A percentile compares a stretch with the other conserved stretches of the same genome.
phyloP scores from a whole-genome alignment of 2,113 vertebrate species.

The Hirundichthys speculiger region DNA sequence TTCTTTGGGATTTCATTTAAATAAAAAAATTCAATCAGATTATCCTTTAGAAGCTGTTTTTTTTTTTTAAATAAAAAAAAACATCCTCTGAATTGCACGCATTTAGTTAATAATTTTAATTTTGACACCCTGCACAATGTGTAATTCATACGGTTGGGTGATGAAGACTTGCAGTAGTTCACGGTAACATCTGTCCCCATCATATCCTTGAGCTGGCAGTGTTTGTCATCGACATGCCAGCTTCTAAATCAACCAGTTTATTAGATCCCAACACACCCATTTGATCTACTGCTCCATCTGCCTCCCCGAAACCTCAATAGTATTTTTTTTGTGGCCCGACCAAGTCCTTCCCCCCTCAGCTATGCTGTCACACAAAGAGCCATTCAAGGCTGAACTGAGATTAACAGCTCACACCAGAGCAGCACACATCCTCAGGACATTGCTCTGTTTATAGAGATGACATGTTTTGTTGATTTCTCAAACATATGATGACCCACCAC shows the following conservation, averaged over 20 bases:
- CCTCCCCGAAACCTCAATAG: constrained; percentile 60
- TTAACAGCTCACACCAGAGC: constrained; percentile 47
- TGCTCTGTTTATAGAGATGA: constrained; percentile 48
- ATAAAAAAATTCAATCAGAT: no score
- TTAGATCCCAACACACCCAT: constrained; percentile 52
- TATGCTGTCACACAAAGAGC: constrained; percentile 63
- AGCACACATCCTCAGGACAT: constrained; percentile 37
- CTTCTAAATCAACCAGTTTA: constrained; percentile 61
- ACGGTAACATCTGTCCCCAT: constrained; percentile 6
- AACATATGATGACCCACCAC: constrained; percentile 44
- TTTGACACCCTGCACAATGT: background rate
- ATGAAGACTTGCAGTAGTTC: constrained; percentile 13
- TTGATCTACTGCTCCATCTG: constrained; percentile 62
- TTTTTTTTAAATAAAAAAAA: no score
- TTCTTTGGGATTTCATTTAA: no score
- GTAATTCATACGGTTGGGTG: background rate
- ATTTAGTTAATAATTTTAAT: background rate
- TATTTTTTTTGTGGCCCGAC: constrained; percentile 47
- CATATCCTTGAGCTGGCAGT: constrained; percentile 44
- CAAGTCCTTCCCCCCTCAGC: constrained; percentile 35
- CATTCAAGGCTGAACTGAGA: constrained; percentile 62
- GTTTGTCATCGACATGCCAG: constrained; percentile 39
- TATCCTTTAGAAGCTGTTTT: no score
- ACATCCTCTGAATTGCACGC: no score
- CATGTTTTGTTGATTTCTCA: constrained; percentile 58